These are phyloP conservation scores for Seriola rivoliana DNA, from an alignment of 2,113 vertebrate species.

Conservation along the genomic window DNA sequence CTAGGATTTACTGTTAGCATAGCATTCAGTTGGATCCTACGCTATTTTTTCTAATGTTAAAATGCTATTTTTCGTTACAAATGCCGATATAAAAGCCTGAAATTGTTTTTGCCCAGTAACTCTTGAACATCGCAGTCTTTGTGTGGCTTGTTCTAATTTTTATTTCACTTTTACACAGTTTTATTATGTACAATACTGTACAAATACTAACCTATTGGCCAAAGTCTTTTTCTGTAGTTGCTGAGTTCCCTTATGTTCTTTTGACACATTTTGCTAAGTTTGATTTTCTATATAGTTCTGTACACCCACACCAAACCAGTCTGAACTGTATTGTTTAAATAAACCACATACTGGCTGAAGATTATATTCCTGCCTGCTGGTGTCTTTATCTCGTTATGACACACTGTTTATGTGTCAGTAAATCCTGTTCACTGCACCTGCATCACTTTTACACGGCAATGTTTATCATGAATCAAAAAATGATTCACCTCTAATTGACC, in stretches of 20 bases:
- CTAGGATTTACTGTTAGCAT: too few species aligned
- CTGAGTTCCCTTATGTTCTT: neutral
- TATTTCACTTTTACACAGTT: too few species aligned
- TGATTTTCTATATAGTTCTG: neutral
- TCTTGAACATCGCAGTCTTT: too few species aligned
- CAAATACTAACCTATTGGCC: neutral
- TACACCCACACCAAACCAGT: neutral
- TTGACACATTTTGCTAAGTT: neutral
- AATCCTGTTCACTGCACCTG: conserved; percentile 31
- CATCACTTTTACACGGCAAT: neutral
- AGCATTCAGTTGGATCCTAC: too few species aligned
- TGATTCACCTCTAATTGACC: conserved; percentile 2
- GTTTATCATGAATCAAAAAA: conserved; percentile 7
- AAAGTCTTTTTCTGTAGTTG: neutral
- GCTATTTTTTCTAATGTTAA: too few species aligned
- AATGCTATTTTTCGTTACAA: too few species aligned
- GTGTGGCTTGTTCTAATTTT: neutral
- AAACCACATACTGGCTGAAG: neutral
- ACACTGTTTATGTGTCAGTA: neutral
- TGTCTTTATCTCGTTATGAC: conserved; percentile 8
- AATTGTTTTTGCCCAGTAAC: too few species aligned
- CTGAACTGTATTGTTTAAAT: neutral
- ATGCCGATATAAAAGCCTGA: too few species aligned
- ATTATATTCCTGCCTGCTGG: neutral
- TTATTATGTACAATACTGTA: neutral